Evolutionary conservation across 2,888 invertebrate species (phyloP).

Genomic region (Agonopterix subpropinquella): DNA sequence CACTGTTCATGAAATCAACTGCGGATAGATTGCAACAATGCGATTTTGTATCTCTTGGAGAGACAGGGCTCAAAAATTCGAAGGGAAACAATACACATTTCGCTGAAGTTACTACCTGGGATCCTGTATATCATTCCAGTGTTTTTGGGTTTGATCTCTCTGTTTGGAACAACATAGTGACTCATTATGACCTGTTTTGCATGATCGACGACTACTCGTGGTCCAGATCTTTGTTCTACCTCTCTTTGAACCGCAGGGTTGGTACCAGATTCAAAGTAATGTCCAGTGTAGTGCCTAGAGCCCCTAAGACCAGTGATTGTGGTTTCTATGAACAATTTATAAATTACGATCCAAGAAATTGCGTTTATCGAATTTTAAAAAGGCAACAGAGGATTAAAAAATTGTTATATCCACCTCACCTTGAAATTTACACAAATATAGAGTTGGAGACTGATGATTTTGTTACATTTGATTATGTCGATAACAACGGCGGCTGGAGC

Average conservation of each 20-base stretch:
- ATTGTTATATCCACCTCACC: slow-evolving; percentile 27
- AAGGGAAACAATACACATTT: slow-evolving; percentile 16
- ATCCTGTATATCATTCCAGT: slow-evolving; percentile 29
- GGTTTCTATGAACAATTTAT: slow-evolving; percentile 13
- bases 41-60: slow-evolving; percentile 37
- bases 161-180: slow-evolving; percentile 41
- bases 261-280: slow-evolving; percentile 36
- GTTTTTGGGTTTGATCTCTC: slow-evolving; percentile 36
- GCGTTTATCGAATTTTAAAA: slow-evolving; percentile 19
- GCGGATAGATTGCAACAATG: slow-evolving; percentile 26
- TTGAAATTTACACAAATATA: slow-evolving; percentile 34
- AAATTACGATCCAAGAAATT: slow-evolving; percentile 20
- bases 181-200: slow-evolving; percentile 45
- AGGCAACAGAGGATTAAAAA: slow-evolving; percentile 17
- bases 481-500: slow-evolving; percentile 40
- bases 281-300: slow-evolving; percentile 32
- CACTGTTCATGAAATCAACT: slow-evolving; percentile 33
- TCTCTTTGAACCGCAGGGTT: slow-evolving; percentile 35
- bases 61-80: slow-evolving; percentile 8
- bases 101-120: slow-evolving; percentile 32
- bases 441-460: slow-evolving; percentile 32
- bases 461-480: slow-evolving; percentile 28
- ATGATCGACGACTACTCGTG: slow-evolving; percentile 42
- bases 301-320: slow-evolving; percentile 23
- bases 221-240: slow-evolving; percentile 35